Conservation (phyloP, 2,113 vertebrate genomes). For the Toxotes jaculatrix region DNA sequence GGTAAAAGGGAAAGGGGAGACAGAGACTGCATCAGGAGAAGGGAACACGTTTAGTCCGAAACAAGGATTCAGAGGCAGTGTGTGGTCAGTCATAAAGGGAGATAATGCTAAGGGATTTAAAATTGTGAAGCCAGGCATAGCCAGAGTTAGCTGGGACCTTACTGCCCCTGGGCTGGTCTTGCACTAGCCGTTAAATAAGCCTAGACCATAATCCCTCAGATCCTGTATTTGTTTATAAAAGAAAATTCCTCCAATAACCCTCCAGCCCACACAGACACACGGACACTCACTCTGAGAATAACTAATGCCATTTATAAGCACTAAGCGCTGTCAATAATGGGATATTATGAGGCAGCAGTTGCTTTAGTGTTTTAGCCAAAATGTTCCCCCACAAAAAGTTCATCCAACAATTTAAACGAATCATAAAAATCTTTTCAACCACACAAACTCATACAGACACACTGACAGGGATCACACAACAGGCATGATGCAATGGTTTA, state of each 20-base stretch:
- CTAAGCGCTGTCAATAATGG: conserved; percentile 40
- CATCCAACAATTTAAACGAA: conserved; percentile 25
- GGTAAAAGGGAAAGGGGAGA: conserved; percentile 36
- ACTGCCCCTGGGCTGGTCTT: conserved; percentile 68
- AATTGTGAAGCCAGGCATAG: conserved; percentile 53
- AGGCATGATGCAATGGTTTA: conserved; percentile 50
- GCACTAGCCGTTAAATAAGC: conserved; percentile 74
- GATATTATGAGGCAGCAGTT: conserved; percentile 25
- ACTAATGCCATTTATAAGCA: conserved; percentile 41
- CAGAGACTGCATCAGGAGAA: conserved; percentile 8
- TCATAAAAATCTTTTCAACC: conserved; percentile 23
- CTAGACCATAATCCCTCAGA: conserved; percentile 76
- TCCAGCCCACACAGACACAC: conserved; percentile 76
- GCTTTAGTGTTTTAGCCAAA: conserved; percentile 35
- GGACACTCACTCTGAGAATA: conserved; percentile 59
- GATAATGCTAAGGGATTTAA: conserved; percentile 65
- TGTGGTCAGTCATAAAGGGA: conserved; percentile 68
- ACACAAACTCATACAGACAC: conserved; percentile 29
- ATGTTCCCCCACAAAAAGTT: conserved; percentile 13
- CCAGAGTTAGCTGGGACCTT: conserved; percentile 65
- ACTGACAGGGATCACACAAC: conserved; percentile 49
- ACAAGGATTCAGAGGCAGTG: conserved; percentile 54
- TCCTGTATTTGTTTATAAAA: conserved; percentile 81
- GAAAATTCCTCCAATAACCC: conserved; percentile 76
- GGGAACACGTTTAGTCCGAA: conserved; percentile 29